Base-by-base conservation (phyloP, 1,140 invertebrate species). In the Lepidostoma basale region DNA sequence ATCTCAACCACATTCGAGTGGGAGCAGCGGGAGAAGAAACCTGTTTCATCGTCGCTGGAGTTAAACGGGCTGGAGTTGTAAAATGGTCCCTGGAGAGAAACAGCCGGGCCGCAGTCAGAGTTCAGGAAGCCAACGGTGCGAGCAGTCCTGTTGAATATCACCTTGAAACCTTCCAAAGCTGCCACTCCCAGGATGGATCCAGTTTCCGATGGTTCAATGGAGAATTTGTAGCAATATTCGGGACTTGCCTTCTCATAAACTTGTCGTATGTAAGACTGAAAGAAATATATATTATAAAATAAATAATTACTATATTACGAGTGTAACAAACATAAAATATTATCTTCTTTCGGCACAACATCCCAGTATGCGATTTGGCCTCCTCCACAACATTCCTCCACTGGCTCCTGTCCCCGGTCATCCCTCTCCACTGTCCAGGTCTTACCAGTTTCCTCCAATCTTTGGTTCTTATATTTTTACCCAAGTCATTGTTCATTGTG, bases 151-250 rank as follows among this genome's bases (percentile, higher is more conserved):
- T 73, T 73, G 64, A 73, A 73, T 20, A 73, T 67, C 6, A 73
- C 64, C 45, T 72, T 54, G 58, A 74, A 74, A 44, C 72, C 72
- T 54, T 74, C 72, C 18, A 74, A 18, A 12, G 69, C 72, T 0
- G 66, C 63, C 6, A 74, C 69, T 10, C 72, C 72, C 2, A 74
- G 33, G 30, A 74, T 74, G 0, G 66, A 62, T 16, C 69, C 69
- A 0, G 49, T 66, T 12, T 71, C 66, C 2, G 69, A 66, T 5
- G 62, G 67, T 20, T 71, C 66, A 2, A 74, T 62, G 18, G 66
- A 59, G 64, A 74, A 71, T 54, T 74, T 72, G 39, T 74, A 74
- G 62, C 72, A 74, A 56, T 33, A 69, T 45, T 60, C 40, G 4
- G 40, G 36, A 10, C 54, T 12, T 10, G 33, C 16, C 56, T 74